Percentiles rank a stretch among this genome's conserved stretches.
phyloP scores from a whole-genome alignment of 2,888 invertebrate genomes.

The Catocala fraxini region DNA sequence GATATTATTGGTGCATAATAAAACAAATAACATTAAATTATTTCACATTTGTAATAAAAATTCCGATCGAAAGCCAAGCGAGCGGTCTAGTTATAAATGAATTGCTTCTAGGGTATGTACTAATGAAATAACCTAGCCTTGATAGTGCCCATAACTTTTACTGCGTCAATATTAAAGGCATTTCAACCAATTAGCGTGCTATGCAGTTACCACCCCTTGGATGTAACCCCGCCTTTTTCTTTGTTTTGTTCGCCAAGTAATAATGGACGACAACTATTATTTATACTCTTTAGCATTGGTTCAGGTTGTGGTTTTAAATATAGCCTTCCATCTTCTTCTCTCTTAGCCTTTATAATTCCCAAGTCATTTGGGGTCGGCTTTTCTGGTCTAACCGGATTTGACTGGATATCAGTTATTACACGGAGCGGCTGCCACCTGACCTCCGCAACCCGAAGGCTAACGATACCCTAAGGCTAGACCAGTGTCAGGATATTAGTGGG shows the following conservation, averaged over 20 bases:
- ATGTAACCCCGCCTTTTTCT: slow-evolving; percentile 65
- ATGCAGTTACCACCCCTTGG: slow-evolving; percentile 67
- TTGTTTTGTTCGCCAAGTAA: slow-evolving; percentile 55
- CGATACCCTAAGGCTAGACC: too few relatives aligned
- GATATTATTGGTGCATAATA: neutral
- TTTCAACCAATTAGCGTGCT: slow-evolving; percentile 72
- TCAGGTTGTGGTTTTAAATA: slow-evolving; percentile 3
- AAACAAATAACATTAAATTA: neutral
- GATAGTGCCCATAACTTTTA: slow-evolving; percentile 49
- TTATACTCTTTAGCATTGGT: slow-evolving; percentile 41
- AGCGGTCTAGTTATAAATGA: slow-evolving; percentile 12
- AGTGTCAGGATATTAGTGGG: too few relatives aligned
- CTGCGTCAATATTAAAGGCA: slow-evolving; percentile 54
- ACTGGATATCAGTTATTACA: too few relatives aligned
- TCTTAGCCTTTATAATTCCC: too few relatives aligned
- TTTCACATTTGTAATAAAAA: slow-evolving; percentile 6
- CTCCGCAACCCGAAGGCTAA: too few relatives aligned
- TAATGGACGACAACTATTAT: slow-evolving; percentile 65
- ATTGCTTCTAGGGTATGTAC: slow-evolving; percentile 29
- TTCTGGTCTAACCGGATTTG: too few relatives aligned
- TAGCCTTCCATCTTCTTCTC: neutral
- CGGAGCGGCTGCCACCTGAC: too few relatives aligned
- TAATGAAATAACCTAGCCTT: slow-evolving; percentile 48
- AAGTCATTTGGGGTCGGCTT: too few relatives aligned
- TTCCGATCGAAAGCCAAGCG: slow-evolving; percentile 10